Evolutionary conservation across 2,888 invertebrate species (phyloP).

Genomic region (Andricus curvator): DNA sequence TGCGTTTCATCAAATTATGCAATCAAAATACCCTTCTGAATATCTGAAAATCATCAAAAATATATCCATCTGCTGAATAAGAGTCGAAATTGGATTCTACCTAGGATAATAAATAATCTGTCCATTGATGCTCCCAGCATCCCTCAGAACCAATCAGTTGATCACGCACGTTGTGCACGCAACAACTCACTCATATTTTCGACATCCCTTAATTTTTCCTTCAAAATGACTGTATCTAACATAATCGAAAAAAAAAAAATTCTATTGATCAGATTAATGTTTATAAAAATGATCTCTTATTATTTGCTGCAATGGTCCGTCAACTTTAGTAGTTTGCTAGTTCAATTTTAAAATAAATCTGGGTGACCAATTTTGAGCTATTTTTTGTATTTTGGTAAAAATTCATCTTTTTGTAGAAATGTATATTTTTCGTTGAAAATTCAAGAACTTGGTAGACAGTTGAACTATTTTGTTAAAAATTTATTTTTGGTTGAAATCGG

Average conservation of each 20-base stretch:
- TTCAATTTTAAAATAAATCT: too few species aligned
- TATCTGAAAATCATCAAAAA: conserved; percentile 3
- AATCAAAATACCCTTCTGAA: not conserved
- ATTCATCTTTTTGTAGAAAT: too few species aligned
- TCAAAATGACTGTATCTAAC: not conserved
- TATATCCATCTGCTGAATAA: conserved; percentile 12
- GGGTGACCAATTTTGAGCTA: too few species aligned
- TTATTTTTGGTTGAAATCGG: too few species aligned
- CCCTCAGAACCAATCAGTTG: conserved; percentile 26
- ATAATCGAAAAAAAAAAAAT: not conserved
- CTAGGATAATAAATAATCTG: conserved; percentile 33
- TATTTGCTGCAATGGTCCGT: too few species aligned
- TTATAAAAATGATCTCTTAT: too few species aligned
- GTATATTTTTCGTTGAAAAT: too few species aligned
- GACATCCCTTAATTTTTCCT: conserved; percentile 6
- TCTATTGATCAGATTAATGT: not conserved
- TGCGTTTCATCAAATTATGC: not conserved
- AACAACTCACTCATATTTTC: conserved; percentile 15
- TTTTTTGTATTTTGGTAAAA: too few species aligned
- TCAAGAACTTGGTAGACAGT: too few species aligned
- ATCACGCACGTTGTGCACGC: conserved; percentile 36
- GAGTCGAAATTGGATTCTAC: conserved; percentile 7
- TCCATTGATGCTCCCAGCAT: conserved; percentile 22
- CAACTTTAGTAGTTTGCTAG: too few species aligned
- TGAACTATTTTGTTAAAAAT: too few species aligned